Evolutionary conservation across 2,888 invertebrate genomes (phyloP).

Genomic region (Melanophora roralis): DNA sequence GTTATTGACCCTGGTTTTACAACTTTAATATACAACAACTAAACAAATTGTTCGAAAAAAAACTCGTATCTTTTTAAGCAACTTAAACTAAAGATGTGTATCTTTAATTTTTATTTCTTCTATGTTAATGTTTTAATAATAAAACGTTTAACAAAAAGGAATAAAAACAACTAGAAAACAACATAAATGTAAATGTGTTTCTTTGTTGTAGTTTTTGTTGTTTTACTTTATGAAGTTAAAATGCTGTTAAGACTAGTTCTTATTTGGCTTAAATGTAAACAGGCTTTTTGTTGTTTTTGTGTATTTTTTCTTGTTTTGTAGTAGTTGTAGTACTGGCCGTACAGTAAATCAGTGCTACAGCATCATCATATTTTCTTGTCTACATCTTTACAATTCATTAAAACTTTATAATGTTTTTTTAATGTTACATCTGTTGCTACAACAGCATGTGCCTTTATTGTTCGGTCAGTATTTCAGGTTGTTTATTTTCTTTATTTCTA

Average conservation of each 20-base stretch:
- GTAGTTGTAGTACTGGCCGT: not conserved
- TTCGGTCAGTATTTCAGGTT: slow-evolving; percentile 13
- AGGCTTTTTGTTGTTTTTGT: not conserved
- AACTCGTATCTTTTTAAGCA: slow-evolving; percentile 11
- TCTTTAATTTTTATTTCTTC: not conserved
- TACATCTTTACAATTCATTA: slow-evolving; percentile 40
- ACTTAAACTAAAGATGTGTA: slow-evolving; percentile 23
- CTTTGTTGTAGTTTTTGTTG: slow-evolving; percentile 24
- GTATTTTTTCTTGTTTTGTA: not conserved
- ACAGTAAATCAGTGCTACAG: slow-evolving; percentile 6
- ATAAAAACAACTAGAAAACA: not conserved
- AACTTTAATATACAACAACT: slow-evolving; percentile 17
- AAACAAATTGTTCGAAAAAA: not conserved
- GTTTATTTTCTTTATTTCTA: not conserved
- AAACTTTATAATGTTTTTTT: not conserved
- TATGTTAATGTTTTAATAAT: slow-evolving; percentile 5
- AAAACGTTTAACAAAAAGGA: not conserved
- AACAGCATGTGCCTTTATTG: slow-evolving; percentile 23
- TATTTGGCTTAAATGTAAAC: not conserved
- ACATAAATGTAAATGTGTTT: slow-evolving; percentile 3
- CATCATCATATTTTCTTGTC: slow-evolving; percentile 44
- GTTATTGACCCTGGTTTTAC: slow-evolving; percentile 55
- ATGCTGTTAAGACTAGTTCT: too few relatives aligned
- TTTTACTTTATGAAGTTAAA: slow-evolving; percentile 2
- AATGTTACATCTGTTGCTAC: not conserved